Evolutionary conservation across 2,888 invertebrate genomes (phyloP), one percentile per base, ranked within the genome.

Genomic region (Drosophila quinaria): DNA sequence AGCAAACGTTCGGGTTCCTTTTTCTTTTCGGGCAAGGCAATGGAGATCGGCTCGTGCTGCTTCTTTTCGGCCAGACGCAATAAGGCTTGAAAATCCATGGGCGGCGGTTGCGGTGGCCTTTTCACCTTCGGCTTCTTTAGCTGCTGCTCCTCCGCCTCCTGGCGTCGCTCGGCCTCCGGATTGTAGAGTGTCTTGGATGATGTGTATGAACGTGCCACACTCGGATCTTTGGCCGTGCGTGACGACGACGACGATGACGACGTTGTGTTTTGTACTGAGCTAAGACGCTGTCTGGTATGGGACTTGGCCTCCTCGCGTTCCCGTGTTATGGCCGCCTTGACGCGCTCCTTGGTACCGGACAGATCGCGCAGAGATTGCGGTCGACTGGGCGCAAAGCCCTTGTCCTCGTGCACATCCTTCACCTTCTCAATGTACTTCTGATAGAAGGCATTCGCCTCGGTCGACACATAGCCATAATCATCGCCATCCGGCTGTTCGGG

Each of bases 381-480:
- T 0, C 94, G 93, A 70, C 91, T 92, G 5, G 94, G 92, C 29
- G 95, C 94, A 90, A 96, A 96, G 76, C 95, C 95, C 1, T 96
- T 95, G 80, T 96, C 96, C 49, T 95, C 95, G 41, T 92, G 87
- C 0, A 92, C 92, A 50, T 92, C 91, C 51, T 90, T 92, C 2
- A 91, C 91, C 91, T 97, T 97, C 79, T 96, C 96, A 94, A 97
- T 96, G 94, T 97, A 95, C 92, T 97, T 97, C 78, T 95, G 95
- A 91, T 97, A 97, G 81, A 96, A 94, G 31, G 96, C 96, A 46
- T 96, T 95, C 1, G 97, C 96, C 91, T 96, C 96, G 83, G 96
- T 96, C 0, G 97, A 97, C 41, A 96, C 97, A 90, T 97, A 97
- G 0, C 97, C 98, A 90, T 97, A 98, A 90, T 98, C 97, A 93